Percentiles rank a stretch among this genome's conserved stretches.
Conservation (phyloP, 2,113 vertebrate species). For the Tragelaphus scriptus region DNA sequence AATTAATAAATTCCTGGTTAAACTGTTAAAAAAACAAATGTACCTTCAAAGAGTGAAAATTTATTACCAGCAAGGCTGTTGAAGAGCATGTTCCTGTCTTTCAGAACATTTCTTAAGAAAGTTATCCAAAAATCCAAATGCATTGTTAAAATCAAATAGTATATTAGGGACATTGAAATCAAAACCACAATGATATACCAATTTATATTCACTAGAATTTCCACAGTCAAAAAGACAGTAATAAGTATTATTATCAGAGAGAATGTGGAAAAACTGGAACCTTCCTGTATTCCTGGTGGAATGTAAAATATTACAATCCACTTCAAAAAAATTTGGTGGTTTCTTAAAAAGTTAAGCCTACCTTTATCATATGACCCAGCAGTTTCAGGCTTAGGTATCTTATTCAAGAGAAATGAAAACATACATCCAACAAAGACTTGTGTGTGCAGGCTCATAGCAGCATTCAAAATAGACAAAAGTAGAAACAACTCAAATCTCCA, state of each 20-base stretch:
- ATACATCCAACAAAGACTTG: neutral
- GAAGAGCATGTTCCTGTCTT: neutral
- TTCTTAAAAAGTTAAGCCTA: neutral
- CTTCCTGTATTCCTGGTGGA: neutral
- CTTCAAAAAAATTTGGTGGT: neutral
- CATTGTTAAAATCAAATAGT: neutral
- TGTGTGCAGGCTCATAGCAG: neutral
- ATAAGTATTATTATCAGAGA: neutral
- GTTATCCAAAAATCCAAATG: neutral
- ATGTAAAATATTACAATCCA: neutral
- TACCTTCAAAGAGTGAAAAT: neutral
- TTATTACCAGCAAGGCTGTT: neutral
- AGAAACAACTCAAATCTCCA: neutral
- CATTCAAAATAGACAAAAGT: neutral
- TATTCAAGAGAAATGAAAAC: neutral
- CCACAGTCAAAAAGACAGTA: neutral
- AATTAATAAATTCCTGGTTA: neutral
- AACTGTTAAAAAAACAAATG: neutral
- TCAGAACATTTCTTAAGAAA: slow-evolving; percentile 7
- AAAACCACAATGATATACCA: neutral
- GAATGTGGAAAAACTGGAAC: neutral
- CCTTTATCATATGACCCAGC: neutral
- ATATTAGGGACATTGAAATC: neutral
- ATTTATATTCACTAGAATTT: neutral
- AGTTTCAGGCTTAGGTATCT: neutral